Conservation (phyloP, 2,797 vertebrate species). For the Propithecus perrieri region DNA sequence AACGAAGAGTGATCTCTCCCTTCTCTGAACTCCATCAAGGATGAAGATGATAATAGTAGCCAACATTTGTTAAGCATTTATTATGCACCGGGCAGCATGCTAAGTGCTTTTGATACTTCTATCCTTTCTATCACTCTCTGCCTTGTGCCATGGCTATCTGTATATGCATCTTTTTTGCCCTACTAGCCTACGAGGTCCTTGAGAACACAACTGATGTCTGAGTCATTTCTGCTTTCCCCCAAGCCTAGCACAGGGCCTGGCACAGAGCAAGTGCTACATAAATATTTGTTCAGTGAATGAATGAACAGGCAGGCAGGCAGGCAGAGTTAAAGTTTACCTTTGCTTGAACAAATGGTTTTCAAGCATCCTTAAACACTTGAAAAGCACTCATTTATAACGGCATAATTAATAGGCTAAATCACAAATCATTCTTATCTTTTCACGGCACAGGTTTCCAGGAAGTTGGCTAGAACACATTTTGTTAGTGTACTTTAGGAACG, state of each 20-base stretch:
- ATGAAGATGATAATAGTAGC: neutral
- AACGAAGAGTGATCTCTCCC: neutral
- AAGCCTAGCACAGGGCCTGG: slow-evolving; percentile 54
- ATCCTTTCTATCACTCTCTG: neutral
- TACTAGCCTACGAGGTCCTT: neutral
- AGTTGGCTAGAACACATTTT: slow-evolving; percentile 10
- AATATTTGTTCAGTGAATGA: slow-evolving; percentile 69
- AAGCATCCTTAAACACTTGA: slow-evolving; percentile 68
- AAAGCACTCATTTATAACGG: slow-evolving; percentile 56
- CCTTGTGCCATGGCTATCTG: neutral
- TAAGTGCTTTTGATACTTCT: neutral
- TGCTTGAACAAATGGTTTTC: slow-evolving; percentile 61
- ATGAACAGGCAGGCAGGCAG: slow-evolving; percentile 40
- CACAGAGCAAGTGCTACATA: slow-evolving; percentile 56
- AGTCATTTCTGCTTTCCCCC: slow-evolving; percentile 54
- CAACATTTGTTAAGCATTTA: neutral
- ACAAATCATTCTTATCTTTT: slow-evolving; percentile 42
- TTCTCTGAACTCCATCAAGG: neutral
- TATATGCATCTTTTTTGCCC: neutral
- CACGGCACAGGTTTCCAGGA: neutral
- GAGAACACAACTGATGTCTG: slow-evolving; percentile 17
- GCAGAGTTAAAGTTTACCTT: slow-evolving; percentile 68
- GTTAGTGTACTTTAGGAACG: neutral
- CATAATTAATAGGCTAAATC: slow-evolving; percentile 57
- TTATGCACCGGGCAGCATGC: neutral